Conservation (phyloP, 2,113 vertebrate genomes). For the Sinocyclocheilus anshuiensis region DNA sequence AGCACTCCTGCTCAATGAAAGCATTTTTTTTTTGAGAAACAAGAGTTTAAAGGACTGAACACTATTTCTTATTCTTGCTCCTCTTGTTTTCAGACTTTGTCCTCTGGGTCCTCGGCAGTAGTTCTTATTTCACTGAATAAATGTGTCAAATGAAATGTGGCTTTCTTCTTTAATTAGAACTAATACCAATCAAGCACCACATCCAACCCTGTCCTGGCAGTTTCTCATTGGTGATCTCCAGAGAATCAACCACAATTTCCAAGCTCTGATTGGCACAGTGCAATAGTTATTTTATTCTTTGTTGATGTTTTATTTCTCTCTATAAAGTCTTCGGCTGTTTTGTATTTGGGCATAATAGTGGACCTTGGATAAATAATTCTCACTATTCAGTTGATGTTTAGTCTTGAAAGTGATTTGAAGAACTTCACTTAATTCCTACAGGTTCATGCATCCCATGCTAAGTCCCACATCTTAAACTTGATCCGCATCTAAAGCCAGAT, state of each 20-base stretch:
- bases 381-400: background rate
- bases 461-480: no score
- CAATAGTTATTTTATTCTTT: background rate
- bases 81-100: slow-evolving; percentile 61
- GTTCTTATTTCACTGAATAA: background rate
- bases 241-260: background rate
- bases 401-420: background rate
- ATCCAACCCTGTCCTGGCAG: no score
- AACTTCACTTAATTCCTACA: no score
- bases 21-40: slow-evolving; percentile 74
- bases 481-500: no score
- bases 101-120: background rate
- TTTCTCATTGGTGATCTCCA: background rate
- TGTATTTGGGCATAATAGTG: background rate
- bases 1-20: slow-evolving; percentile 69
- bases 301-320: background rate
- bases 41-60: slow-evolving; percentile 59
- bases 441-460: no score
- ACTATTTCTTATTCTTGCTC: slow-evolving; percentile 64
- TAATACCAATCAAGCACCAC: background rate
- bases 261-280: background rate
- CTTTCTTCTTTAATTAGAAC: background rate
- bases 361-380: background rate
- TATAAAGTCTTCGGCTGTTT: background rate
- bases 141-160: background rate